These are phyloP conservation scores for Onthophagus sagittarius DNA, from an alignment of 2,888 invertebrate genomes.

Conservation along the genomic window DNA sequence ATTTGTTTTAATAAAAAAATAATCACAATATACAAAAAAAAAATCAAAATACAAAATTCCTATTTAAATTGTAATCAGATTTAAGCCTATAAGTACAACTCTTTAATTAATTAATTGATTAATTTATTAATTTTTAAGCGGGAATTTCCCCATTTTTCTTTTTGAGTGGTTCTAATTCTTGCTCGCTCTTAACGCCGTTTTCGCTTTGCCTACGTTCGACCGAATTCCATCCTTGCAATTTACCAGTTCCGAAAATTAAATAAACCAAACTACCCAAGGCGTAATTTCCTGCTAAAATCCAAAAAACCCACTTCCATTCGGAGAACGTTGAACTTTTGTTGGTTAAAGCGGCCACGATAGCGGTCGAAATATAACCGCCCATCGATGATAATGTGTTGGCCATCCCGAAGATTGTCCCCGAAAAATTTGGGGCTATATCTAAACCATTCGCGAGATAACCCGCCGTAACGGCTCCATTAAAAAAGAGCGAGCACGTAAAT, in stretches of 20 bases:
- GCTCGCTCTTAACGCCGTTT: slow-evolving; percentile 31
- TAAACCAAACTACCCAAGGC: slow-evolving; percentile 62
- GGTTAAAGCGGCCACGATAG: slow-evolving; percentile 76
- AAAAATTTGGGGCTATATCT: slow-evolving; percentile 85
- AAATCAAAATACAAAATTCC: too few species aligned
- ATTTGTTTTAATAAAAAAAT: too few species aligned
- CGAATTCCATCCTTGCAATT: slow-evolving; percentile 59
- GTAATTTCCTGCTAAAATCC: slow-evolving; percentile 72
- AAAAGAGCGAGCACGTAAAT: slow-evolving; percentile 74
- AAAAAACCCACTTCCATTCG: slow-evolving; percentile 80
- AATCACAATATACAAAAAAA: too few species aligned
- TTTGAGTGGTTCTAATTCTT: slow-evolving; percentile 45
- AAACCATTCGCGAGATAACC: slow-evolving; percentile 83
- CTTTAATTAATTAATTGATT: not conserved
- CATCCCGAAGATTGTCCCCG: slow-evolving; percentile 84
- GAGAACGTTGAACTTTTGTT: slow-evolving; percentile 67
- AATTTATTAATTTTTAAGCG: slow-evolving; percentile 8
- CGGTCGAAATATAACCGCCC: slow-evolving; percentile 77
- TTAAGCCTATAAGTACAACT: not conserved
- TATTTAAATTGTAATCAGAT: not conserved
- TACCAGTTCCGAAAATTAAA: slow-evolving; percentile 63
- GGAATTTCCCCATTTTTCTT: slow-evolving; percentile 19
- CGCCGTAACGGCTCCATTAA: slow-evolving; percentile 82
- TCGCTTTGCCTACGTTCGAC: slow-evolving; percentile 29
- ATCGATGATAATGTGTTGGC: slow-evolving; percentile 83